Evolutionary conservation across 37 sponge, comb jelly and placozoan genomes (phyloP).

Genomic region (Dysidea cf. avara): DNA sequence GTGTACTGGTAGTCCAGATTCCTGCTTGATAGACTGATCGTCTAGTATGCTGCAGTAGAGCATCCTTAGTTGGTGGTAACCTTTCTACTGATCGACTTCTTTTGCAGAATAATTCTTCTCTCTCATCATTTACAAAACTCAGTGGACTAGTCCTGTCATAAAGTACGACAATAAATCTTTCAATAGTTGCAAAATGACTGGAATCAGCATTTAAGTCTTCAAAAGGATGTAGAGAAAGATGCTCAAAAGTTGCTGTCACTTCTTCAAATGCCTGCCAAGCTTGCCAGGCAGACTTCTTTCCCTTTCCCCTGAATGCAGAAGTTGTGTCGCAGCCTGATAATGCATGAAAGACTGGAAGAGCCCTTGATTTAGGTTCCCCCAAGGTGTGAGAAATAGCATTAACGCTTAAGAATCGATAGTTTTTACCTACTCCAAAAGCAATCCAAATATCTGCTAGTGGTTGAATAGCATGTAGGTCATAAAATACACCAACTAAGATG

Average conservation of each 20-base stretch:
- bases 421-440: constrained; percentile 41
- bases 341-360: neutral
- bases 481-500: constrained; percentile 29
- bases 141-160: constrained; percentile 9
- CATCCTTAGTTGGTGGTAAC: constrained; percentile 3
- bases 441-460: constrained; percentile 37
- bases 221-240: neutral
- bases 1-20: constrained; percentile 4
- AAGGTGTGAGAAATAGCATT: constrained; percentile 19
- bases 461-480: constrained; percentile 21
- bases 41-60: constrained; percentile 9
- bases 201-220: neutral
- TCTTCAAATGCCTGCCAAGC: neutral
- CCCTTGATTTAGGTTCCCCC: constrained; percentile 12
- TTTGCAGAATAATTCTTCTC: too few relatives aligned
- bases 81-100: too few relatives aligned
- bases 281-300: neutral
- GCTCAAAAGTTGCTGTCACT: neutral
- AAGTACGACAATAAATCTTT: constrained; percentile 8
- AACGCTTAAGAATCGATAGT: constrained; percentile 29
- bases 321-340: constrained; percentile 1
- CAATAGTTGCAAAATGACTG: constrained; percentile 3
- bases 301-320: neutral
- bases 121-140: constrained; percentile 7
- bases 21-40: constrained; percentile 7